Conservation (phyloP, 2,888 invertebrate genomes). For the Eupeodes luniger region DNA sequence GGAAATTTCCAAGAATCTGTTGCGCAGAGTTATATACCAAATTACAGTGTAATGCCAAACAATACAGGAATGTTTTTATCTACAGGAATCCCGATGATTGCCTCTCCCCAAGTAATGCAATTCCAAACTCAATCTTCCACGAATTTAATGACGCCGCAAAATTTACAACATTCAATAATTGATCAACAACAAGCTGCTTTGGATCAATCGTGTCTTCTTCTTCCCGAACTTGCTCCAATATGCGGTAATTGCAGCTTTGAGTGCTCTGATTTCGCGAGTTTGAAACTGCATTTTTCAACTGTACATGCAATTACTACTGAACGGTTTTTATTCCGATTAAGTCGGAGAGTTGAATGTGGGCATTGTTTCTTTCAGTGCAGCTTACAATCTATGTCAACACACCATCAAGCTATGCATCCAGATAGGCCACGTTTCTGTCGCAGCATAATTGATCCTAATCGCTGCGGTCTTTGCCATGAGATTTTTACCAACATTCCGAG, state of each 20-base stretch:
- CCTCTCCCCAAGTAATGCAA: background rate
- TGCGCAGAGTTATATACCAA: background rate
- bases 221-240: slow-evolving; percentile 43
- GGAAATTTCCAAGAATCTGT: background rate
- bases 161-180: background rate
- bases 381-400: background rate
- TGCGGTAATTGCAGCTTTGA: slow-evolving; percentile 47
- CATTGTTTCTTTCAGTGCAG: slow-evolving; percentile 34
- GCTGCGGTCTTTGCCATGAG: slow-evolving; percentile 54
- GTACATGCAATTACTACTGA: slow-evolving; percentile 28
- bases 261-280: slow-evolving; percentile 34
- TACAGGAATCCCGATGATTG: background rate
- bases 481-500: background rate
- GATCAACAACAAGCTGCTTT: background rate
- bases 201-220: background rate
- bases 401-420: slow-evolving; percentile 28
- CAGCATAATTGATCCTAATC: slow-evolving; percentile 20
- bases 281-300: slow-evolving; percentile 36
- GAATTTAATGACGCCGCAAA: background rate
- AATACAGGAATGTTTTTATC: background rate
- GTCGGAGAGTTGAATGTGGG: slow-evolving; percentile 35
- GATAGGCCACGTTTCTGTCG: background rate
- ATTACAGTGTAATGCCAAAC: background rate
- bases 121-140: background rate
- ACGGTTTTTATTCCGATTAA: slow-evolving; percentile 48